These are phyloP conservation scores for Poecilobothrus nobilitatus DNA, from an alignment of 2,888 invertebrate genomes.

Conservation along the genomic window DNA sequence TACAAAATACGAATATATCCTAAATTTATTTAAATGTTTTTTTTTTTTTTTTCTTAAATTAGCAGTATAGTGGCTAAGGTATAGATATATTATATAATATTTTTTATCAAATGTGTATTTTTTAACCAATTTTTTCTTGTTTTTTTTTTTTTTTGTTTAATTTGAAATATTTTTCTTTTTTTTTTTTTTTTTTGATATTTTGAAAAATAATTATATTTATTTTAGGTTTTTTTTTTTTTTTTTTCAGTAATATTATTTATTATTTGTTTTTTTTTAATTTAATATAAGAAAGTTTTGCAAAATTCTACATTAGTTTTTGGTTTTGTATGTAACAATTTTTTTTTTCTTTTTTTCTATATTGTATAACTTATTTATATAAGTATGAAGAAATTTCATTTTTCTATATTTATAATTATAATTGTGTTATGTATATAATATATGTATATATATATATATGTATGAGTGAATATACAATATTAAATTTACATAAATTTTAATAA, in stretches of 20 bases:
- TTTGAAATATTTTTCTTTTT: background rate
- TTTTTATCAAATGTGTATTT: background rate
- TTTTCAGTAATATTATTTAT: no score
- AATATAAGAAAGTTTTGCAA: background rate
- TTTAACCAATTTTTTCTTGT: background rate
- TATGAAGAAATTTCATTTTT: background rate
- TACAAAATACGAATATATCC: background rate
- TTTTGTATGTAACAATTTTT: background rate
- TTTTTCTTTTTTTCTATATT: background rate
- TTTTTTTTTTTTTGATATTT: background rate
- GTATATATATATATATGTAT: background rate
- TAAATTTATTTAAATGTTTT: background rate
- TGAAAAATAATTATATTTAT: background rate
- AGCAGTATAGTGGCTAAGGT: background rate
- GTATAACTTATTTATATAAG: background rate
- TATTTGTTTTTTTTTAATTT: background rate
- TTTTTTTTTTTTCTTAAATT: background rate
- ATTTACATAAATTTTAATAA: background rate
- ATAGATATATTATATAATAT: background rate
- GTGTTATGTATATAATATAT: background rate
- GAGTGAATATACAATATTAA: conserved; percentile 3
- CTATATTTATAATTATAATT: background rate
- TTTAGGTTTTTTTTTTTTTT: no score
- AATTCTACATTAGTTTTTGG: background rate
- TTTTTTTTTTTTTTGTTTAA: background rate